phyloP scores from a whole-genome alignment of 2,113 vertebrate species.

The Aptenodytes forsteri region DNA sequence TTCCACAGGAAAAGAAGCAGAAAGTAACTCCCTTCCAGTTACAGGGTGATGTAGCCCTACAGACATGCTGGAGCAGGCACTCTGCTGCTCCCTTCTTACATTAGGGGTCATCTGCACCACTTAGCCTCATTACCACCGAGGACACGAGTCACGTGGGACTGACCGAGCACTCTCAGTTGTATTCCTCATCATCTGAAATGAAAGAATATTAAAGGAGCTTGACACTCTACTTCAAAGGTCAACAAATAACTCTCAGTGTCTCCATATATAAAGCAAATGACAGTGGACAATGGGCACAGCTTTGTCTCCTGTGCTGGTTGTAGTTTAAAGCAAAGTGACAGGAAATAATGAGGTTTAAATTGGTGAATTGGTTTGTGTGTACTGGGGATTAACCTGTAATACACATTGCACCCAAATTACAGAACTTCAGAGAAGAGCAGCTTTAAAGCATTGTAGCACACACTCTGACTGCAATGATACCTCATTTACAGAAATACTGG shows the following conservation, averaged over 20 bases:
- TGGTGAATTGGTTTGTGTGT: constrained; percentile 33
- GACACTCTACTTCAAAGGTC: constrained; percentile 54
- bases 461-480: neutral
- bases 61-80: neutral
- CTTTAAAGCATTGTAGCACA: neutral
- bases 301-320: neutral
- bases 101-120: constrained; percentile 6
- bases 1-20: neutral
- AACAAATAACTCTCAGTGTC: constrained; percentile 36
- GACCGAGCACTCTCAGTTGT: neutral
- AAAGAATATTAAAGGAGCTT: constrained; percentile 59
- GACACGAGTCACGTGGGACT: neutral
- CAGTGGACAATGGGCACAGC: constrained; percentile 8
- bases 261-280: constrained; percentile 41
- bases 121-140: constrained; percentile 32
- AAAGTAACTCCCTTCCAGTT: neutral
- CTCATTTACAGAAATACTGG: neutral
- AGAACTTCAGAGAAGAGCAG: neutral
- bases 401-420: neutral
- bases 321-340: constrained; percentile 44
- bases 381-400: constrained; percentile 24
- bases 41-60: neutral
- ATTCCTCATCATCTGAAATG: constrained; percentile 38
- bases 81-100: neutral
- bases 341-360: constrained; percentile 61